A percentile compares a stretch with the other conserved stretches of the same genome.
phyloP scores from a whole-genome alignment of 2,113 vertebrate genomes.

The Pygoscelis adeliae region DNA sequence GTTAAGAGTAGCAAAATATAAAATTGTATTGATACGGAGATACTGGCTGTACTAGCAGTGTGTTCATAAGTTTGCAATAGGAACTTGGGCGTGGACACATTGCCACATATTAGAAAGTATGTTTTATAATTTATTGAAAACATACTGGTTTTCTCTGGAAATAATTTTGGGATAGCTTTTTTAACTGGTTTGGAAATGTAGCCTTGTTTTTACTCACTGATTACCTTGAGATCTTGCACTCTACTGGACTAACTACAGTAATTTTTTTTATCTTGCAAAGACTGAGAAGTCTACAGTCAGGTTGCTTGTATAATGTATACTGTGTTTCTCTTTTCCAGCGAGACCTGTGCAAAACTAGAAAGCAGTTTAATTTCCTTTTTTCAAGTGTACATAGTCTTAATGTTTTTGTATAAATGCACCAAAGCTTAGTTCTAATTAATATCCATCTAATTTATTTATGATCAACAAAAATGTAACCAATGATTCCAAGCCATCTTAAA shows the following conservation, averaged over 20 bases:
- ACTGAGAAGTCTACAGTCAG: neutral
- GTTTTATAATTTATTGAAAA: neutral
- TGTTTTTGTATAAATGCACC: conserved; percentile 7
- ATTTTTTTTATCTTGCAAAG: neutral
- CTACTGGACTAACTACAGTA: neutral
- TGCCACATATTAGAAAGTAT: neutral
- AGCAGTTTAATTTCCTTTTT: neutral
- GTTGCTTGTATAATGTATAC: neutral
- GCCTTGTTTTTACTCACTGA: neutral
- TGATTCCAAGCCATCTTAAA: neutral
- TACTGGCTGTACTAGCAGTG: neutral
- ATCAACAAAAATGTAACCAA: conserved; percentile 2
- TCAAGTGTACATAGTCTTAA: neutral
- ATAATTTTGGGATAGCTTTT: neutral
- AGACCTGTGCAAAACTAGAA: neutral
- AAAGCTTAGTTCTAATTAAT: neutral
- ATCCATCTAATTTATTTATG: neutral
- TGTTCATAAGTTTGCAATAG: neutral
- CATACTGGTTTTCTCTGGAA: neutral
- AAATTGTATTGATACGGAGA: neutral
- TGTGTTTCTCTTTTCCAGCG: neutral
- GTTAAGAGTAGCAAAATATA: neutral
- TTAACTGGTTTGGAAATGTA: neutral
- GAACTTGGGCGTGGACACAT: neutral
- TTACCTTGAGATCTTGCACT: neutral